phyloP scores from a whole-genome alignment of 2,888 invertebrate genomes.

The Drosophila ustulata region DNA sequence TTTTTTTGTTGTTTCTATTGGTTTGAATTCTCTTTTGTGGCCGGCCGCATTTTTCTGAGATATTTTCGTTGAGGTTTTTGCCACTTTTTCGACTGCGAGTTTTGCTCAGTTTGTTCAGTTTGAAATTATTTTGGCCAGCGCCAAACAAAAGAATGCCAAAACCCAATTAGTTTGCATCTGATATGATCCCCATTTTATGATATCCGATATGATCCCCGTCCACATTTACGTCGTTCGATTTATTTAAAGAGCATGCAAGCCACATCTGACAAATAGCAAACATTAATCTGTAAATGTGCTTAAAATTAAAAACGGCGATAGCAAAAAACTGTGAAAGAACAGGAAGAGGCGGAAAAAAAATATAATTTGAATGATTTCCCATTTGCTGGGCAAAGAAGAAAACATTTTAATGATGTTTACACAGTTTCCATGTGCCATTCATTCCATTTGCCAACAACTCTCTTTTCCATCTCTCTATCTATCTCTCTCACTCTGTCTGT shows the following conservation, averaged over 20 bases:
- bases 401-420: constrained; percentile 75
- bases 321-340: not conserved
- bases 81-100: constrained; percentile 8
- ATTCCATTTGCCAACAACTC: constrained; percentile 18
- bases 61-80: constrained; percentile 38
- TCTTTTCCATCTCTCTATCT: constrained; percentile 5
- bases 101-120: constrained; percentile 14
- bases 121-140: constrained; percentile 7
- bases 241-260: constrained; percentile 33
- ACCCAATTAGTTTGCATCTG: constrained; percentile 38
- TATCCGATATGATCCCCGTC: constrained; percentile 2
- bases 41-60: constrained; percentile 27
- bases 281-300: constrained; percentile 44
- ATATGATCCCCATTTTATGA: constrained; percentile 25
- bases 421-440: constrained; percentile 52
- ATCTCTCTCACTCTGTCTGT: constrained; percentile 11
- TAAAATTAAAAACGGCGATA: constrained; percentile 19
- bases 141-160: constrained; percentile 35
- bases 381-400: constrained; percentile 53
- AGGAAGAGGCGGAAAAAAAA: constrained; percentile 14
- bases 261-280: constrained; percentile 18
- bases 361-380: constrained; percentile 69
- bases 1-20: not conserved
- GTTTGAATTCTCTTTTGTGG: constrained; percentile 30
- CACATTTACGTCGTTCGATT: constrained; percentile 46